Base-by-base conservation (phyloP, 2,888 invertebrate genomes). In the Drosophila phalerata region DNA sequence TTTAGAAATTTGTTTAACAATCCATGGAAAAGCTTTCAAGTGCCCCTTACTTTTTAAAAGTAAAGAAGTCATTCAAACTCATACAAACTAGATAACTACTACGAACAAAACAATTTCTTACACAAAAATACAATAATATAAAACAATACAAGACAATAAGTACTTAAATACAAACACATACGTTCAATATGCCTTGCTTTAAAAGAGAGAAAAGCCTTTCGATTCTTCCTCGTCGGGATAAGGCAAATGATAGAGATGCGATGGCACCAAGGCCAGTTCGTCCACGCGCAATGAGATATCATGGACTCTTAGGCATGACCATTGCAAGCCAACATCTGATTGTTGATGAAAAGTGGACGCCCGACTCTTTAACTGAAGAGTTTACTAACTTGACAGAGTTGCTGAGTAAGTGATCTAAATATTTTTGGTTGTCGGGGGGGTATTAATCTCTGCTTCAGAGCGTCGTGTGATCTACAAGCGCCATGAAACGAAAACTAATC, bases 291-390 rank as follows among this genome's bases (percentile, higher is more conserved):
- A 77, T 91, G 19, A 78, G 79, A 5, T 75, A 79, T 34, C 93
- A 93, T 81, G 92, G 92, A 1, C 83, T 93, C 9, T 91, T 93
- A 17, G 92, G 92, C 4, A 70, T 85, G 30, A 75, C 86, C 17
- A 90, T 75, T 69, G 87, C 90, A 4, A 81, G 88, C 2, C 89
- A 90, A 45, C 93, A 93, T 69, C 82, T 91, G 66, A 81, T 93
- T 68, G 73, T 90, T 3, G 92, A 92, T 60, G 72, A 90, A 0
- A 83, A 84, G 5, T 93, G 92, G 92, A 86, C 91, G 1, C 89
- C 90, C 5, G 80, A 66, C 9, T 84, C 89, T 1, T 48, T 91
- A 43, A 85, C 86, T 1, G 88, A 88, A 5, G 89, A 92, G 72
- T 92, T 85, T 80, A 85, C 79, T 62, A 85, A 78, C 28, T 88